These are phyloP conservation scores for Ceyx erithaca DNA, from an alignment of 2,797 vertebrate species.

Conservation along the genomic window DNA sequence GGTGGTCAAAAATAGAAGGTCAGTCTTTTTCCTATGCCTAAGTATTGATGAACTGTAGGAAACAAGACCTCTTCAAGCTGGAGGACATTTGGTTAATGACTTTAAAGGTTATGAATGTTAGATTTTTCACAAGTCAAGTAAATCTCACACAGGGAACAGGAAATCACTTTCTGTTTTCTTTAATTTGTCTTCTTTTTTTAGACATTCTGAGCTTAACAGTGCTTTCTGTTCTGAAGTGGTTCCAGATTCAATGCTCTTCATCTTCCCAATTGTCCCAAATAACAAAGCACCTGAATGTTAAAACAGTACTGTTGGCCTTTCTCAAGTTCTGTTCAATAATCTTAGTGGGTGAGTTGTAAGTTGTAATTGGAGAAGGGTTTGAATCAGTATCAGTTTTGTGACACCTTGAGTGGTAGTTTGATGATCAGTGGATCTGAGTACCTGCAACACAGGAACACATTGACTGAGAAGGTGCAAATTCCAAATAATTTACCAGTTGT, in stretches of 20 bases:
- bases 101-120: slow-evolving; percentile 14
- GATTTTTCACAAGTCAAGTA: background rate
- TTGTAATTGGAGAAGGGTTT: background rate
- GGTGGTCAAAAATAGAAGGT: background rate
- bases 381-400: background rate
- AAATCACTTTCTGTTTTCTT: slow-evolving; percentile 49
- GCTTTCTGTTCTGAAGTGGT: background rate
- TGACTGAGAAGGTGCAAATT: background rate
- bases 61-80: background rate
- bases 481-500: background rate
- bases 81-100: background rate
- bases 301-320: background rate
- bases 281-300: background rate
- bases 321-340: background rate
- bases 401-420: background rate
- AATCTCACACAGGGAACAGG: background rate
- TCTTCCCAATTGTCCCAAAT: background rate
- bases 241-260: background rate
- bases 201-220: background rate
- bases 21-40: background rate
- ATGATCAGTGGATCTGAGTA: background rate
- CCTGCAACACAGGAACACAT: accelerated
- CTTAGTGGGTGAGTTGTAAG: background rate
- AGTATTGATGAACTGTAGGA: background rate
- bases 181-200: slow-evolving; percentile 39